Percentiles rank a stretch among this genome's conserved stretches.
Conservation (phyloP, 2,113 vertebrate species). For the Sylvia atricapilla region DNA sequence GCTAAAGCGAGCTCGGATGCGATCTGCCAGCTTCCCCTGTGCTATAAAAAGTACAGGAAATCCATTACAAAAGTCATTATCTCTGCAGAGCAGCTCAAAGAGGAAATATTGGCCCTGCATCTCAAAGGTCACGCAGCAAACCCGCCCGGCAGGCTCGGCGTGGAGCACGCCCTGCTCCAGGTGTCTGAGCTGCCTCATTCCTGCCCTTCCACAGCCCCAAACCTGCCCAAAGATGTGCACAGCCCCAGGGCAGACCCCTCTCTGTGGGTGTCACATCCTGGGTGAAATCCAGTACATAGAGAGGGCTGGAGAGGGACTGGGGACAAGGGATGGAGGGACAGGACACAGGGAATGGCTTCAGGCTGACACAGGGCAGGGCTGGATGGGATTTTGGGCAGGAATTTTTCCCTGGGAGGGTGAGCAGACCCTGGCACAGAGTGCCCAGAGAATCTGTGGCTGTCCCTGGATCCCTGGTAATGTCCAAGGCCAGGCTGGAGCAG, state of each 20-base stretch:
- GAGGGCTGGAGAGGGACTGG: not conserved
- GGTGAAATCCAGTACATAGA: fast-evolving
- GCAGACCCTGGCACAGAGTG: not conserved
- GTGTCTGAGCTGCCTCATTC: not conserved
- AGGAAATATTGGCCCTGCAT: not conserved
- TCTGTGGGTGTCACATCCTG: fast-evolving
- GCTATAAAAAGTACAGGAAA: conserved; percentile 56
- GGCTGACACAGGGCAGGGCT: fast-evolving
- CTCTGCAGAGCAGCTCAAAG: not conserved
- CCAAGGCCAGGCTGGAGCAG: not conserved
- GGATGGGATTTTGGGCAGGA: fast-evolving
- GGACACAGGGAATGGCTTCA: not conserved
- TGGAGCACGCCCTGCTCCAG: not conserved
- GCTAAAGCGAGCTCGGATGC: not conserved
- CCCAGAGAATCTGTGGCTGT: not conserved
- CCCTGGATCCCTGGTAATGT: not conserved
- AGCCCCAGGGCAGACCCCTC: fast-evolving
- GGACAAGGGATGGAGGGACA: not conserved
- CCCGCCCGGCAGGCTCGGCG: not conserved
- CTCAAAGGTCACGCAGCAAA: conserved; percentile 1
- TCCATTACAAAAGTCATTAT: conserved; percentile 6
- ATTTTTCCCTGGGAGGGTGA: fast-evolving
- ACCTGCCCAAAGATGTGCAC: not conserved
- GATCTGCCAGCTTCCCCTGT: not conserved
- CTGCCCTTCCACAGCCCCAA: not conserved